Base-by-base conservation (phyloP, 2,888 invertebrate species). In the Vannuccia rotundouncinata region DNA sequence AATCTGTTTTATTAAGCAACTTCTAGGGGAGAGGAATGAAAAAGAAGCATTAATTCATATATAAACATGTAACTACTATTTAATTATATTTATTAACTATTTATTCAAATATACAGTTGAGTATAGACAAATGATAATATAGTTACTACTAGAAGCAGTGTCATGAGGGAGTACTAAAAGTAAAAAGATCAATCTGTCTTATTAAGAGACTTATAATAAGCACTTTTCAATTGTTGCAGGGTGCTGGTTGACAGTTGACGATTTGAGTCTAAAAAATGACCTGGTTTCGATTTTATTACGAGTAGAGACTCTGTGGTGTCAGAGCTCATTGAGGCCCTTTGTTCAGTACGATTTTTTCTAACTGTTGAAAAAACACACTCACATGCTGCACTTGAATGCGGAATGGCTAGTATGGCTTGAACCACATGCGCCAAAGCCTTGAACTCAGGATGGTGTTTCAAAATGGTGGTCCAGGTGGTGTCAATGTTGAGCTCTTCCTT, bases 341-440 rank as follows among this genome's bases (percentile, higher is more conserved):
- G 66, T 66, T 66, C 66, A 66, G 66, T 66, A 27, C 66, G 25
- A 27, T 66, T 66, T 66, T 66, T 66, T 27, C 66, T 66, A 2
- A 66, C 10, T n/a, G 10, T 66, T 2, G 66, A 66, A 66, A 66
- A 66, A 27, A 66, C 25, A 22, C 66, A 22, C 22, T 66, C 66
- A 22, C 66, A 66, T 5, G 66, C 66, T 22, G 66, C 66, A 27
- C 5, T 66, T 66, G 66, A 66, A 27, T 66, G 66, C 13, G 66
- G 66, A 27, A 66, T 66, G 13, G 66, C 25, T 27, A 66, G 13
- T n/a, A 66, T 66, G 2, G 22, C 66, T 22, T 66, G 66, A 17
- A 66, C 25, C 25, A 66, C 66, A 66, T 66, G 25, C 5, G 25
- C 66, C 2, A 66, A 27, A 22, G 66, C 66, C 66, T 66, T 66